These are phyloP conservation scores for Acipenser ruthenus DNA, from an alignment of 2,797 vertebrate species.

Conservation along the genomic window DNA sequence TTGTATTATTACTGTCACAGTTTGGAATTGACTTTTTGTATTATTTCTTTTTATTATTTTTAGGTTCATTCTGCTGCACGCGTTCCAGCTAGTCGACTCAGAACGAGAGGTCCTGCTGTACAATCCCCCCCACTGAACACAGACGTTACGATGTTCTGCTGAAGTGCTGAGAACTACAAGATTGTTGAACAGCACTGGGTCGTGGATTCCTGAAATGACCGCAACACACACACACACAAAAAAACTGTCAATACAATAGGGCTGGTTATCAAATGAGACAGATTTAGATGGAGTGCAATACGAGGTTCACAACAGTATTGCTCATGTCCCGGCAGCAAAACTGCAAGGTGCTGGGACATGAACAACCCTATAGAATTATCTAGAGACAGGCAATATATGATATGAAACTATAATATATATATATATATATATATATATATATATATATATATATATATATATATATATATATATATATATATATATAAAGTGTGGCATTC, in stretches of 20 bases:
- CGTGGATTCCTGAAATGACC: constrained; percentile 49
- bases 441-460: too few relatives aligned
- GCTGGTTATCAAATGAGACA: too few relatives aligned
- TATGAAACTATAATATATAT: too few relatives aligned
- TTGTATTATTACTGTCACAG: constrained; percentile 80
- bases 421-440: too few relatives aligned
- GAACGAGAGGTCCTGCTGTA: constrained; percentile 37
- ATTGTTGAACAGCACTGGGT: constrained; percentile 58
- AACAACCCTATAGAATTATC: too few relatives aligned
- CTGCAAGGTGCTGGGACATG: too few relatives aligned
- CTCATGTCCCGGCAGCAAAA: too few relatives aligned
- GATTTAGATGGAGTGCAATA: too few relatives aligned
- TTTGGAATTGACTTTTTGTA: constrained; percentile 63
- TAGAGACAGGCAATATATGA: too few relatives aligned
- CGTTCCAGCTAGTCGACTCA: constrained; percentile 23
- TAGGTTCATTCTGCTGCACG: constrained; percentile 48
- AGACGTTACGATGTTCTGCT: constrained; percentile 77
- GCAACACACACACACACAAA: background rate
- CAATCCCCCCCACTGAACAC: constrained; percentile 68
- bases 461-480: too few relatives aligned
- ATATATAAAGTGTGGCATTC: constrained; percentile 21
- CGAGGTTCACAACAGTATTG: too few relatives aligned
- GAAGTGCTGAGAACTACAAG: constrained; percentile 60
- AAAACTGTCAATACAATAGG: too few relatives aligned
- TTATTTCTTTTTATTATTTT: constrained; percentile 51